phyloP scores from a whole-genome alignment of 2,113 vertebrate species.

The Bujurquina vittata region DNA sequence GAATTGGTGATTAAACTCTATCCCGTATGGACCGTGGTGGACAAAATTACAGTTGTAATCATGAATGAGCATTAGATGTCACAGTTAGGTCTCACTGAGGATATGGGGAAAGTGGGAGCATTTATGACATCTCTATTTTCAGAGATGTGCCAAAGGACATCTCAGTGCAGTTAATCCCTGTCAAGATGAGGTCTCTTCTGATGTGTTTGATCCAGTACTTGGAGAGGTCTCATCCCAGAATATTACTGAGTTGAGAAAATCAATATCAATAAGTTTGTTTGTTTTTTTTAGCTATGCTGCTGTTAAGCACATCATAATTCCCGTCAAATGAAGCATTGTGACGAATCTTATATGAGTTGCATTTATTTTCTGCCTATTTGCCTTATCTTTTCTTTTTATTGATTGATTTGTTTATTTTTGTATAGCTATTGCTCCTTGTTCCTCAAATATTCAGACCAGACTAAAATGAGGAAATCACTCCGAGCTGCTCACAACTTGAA shows the following conservation, averaged over 20 bases:
- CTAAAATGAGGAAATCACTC: background rate
- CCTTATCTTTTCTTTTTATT: background rate
- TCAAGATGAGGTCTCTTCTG: background rate
- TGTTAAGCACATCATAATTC: background rate
- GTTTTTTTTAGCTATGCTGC: background rate
- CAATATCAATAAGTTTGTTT: too few relatives aligned
- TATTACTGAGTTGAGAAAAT: background rate
- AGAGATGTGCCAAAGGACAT: background rate
- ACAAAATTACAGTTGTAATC: too few relatives aligned
- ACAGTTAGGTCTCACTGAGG: background rate
- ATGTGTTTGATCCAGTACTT: background rate
- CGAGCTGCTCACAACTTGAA: background rate
- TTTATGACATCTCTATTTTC: background rate
- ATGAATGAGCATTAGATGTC: background rate
- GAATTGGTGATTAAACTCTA: background rate
- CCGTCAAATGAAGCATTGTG: background rate
- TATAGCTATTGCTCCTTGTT: background rate
- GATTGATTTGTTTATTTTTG: background rate
- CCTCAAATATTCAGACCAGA: background rate
- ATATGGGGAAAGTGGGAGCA: background rate
- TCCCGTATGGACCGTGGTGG: too few relatives aligned
- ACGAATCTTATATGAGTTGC: background rate
- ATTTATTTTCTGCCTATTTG: background rate
- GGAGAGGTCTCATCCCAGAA: background rate
- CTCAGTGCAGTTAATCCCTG: background rate